phyloP scores from a whole-genome alignment of 2,113 vertebrate species.

The Henicopernis longicauda region DNA sequence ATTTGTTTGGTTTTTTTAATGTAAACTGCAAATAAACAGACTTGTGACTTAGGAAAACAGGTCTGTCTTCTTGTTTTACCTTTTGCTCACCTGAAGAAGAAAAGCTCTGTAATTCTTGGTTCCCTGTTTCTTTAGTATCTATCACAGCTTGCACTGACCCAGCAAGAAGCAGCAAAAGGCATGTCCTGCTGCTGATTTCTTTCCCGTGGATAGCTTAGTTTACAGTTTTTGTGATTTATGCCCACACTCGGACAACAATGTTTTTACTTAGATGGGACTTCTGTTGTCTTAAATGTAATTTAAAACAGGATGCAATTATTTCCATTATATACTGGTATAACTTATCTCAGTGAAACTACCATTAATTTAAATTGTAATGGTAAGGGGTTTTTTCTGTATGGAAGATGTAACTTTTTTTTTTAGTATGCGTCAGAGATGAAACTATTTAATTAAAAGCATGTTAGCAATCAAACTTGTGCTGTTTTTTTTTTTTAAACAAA shows the following conservation, averaged over 20 bases:
- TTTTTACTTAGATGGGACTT: neutral
- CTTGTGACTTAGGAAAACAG: neutral
- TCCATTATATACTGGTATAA: neutral
- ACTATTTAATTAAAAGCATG: neutral
- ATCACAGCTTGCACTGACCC: neutral
- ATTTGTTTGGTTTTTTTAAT: neutral
- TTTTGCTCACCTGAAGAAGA: neutral
- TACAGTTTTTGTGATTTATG: neutral
- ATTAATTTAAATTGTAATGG: neutral
- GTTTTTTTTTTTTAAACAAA: neutral
- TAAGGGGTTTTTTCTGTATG: neutral
- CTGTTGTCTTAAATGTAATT: neutral
- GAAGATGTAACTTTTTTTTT: neutral
- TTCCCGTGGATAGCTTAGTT: neutral
- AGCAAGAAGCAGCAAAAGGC: neutral
- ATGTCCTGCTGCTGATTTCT: neutral
- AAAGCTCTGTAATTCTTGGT: neutral
- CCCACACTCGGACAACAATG: neutral
- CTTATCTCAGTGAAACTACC: neutral
- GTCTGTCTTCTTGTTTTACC: neutral
- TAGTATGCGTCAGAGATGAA: neutral
- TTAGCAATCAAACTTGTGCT: neutral
- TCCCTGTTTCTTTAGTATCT: neutral
- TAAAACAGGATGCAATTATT: neutral
- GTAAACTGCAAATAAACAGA: neutral